Base-by-base conservation (phyloP, 1,140 invertebrate genomes). In the Lasioglossum albipes region DNA sequence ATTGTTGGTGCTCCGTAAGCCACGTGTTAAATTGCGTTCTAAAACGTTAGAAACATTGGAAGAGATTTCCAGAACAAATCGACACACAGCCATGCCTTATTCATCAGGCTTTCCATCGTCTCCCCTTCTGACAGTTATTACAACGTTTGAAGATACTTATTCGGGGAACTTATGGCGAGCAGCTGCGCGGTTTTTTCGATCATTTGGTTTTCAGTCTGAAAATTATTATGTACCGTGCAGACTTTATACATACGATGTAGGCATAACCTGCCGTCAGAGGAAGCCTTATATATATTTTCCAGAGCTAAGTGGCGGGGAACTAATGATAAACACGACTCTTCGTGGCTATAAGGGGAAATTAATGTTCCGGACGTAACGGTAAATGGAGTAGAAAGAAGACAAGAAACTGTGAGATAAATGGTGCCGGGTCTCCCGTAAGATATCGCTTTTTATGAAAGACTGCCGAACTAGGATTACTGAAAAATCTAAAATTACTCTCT, bases 241-340 rank as follows among this genome's bases (percentile, higher is more conserved):
- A 79, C 66, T 81, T 85, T 85, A 88, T 75, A 72, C 81, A 57
- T 69, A 69, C 79, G 59, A 75, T 72, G 83, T 78, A 70, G 67
- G 87, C 80, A 82, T 82, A 88, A 87, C 71, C 80, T 75, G 61
- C 76, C 76, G 79, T 73, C 79, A 70, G 77, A 68, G 74, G 73
- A 71, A 79, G 74, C 67, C 79, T 81, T 79, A 73, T 88, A 74
- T 54, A 70, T 84, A 88, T 84, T 88, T 85, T 81, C 74, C 79
- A 49, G 81, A 67, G 70, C 84, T 90, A 90, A 90, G 89, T 91
- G 89, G 88, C 87, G 88, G 84, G 84, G 86, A 90, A 90, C 91
- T 92, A 91, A 92, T 92, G 88, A 91, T 89, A 91, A 92, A 91
- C 91, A 92, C 85, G 86, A 90, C 84, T 89, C 83, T 84, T 88